These are phyloP conservation scores for Triplophysa rosa DNA, from an alignment of 2,113 vertebrate genomes.

Conservation along the genomic window DNA sequence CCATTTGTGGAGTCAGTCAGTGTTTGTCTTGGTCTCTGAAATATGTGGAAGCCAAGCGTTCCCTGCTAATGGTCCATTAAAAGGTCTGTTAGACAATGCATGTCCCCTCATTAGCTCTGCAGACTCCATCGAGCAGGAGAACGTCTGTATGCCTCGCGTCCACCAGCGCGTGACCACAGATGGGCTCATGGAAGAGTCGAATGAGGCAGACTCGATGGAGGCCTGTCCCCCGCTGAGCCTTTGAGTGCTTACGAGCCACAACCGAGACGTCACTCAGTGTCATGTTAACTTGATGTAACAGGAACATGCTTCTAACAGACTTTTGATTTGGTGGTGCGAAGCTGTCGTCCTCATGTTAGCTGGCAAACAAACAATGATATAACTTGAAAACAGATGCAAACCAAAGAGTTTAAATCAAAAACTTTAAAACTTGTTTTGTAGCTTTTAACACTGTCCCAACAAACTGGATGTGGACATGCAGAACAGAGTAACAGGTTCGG, in stretches of 20 bases:
- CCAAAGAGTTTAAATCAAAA: too few species aligned
- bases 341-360: neutral
- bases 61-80: slow-evolving; percentile 41
- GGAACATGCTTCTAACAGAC: slow-evolving; percentile 7
- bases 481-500: neutral
- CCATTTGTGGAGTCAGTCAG: slow-evolving; percentile 24
- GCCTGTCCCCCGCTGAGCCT: slow-evolving; percentile 21
- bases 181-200: slow-evolving; percentile 24
- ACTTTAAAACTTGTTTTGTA: too few species aligned
- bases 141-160: slow-evolving; percentile 23
- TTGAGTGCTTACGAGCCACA: slow-evolving; percentile 1
- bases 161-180: slow-evolving; percentile 34
- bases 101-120: slow-evolving; percentile 40
- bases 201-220: neutral
- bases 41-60: slow-evolving; percentile 23
- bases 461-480: neutral
- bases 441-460: too few species aligned
- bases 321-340: neutral
- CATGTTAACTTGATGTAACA: slow-evolving; percentile 17
- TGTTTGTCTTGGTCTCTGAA: slow-evolving; percentile 22
- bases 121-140: slow-evolving; percentile 10
- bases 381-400: too few species aligned
- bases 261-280: slow-evolving; percentile 42
- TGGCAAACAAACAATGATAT: neutral
- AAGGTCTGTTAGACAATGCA: slow-evolving; percentile 43